These are phyloP conservation scores for Pseudoatta argentina DNA, from an alignment of 1,140 invertebrate genomes.

Conservation along the genomic window DNA sequence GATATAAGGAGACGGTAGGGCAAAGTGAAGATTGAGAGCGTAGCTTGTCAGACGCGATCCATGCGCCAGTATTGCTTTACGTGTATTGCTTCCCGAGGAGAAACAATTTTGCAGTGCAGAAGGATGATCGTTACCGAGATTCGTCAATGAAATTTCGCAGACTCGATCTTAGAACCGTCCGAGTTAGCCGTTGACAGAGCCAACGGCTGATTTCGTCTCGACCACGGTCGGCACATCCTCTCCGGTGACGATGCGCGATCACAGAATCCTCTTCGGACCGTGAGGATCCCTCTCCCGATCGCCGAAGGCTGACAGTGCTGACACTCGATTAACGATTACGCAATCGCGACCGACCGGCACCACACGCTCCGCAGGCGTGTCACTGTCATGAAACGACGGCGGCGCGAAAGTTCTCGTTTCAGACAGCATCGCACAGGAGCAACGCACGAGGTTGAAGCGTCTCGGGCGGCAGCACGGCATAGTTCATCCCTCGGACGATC, in stretches of 20 bases:
- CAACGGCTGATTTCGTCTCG: constrained; percentile 7
- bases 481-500: constrained; percentile 77
- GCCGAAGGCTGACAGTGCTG: neutral
- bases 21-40: neutral
- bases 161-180: neutral
- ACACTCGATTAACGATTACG: constrained; percentile 17
- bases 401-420: constrained; percentile 18
- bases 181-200: neutral
- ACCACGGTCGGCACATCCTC: constrained; percentile 9
- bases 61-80: constrained; percentile 46
- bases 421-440: constrained; percentile 66
- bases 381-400: constrained; percentile 50
- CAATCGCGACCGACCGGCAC: constrained; percentile 34
- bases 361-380: constrained; percentile 34
- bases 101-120: too few species aligned
- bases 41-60: neutral
- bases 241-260: constrained; percentile 4
- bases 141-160: neutral
- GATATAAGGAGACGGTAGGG: neutral
- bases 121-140: neutral
- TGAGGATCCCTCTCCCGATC: neutral
- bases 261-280: constrained; percentile 11
- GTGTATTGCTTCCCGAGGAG: constrained; percentile 30
- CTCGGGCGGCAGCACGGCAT: constrained; percentile 56
- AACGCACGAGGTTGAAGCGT: constrained; percentile 70